phyloP scores from a whole-genome alignment of 2,888 invertebrate species.

The Spicauda simplicius region DNA sequence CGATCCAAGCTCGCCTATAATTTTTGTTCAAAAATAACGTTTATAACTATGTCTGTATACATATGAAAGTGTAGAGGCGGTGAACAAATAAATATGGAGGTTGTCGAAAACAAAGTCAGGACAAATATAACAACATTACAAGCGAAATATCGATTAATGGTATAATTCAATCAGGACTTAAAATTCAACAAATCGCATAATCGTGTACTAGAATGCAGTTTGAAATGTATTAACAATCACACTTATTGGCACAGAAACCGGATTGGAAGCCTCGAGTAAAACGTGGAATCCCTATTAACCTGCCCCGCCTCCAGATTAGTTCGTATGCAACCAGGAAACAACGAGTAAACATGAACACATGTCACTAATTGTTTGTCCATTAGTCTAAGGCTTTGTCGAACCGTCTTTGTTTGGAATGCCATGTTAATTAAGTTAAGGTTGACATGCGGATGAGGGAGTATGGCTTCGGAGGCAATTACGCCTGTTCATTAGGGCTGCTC shows the following conservation, averaged over 20 bases:
- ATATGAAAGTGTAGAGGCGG: no score
- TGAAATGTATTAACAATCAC: slow-evolving; percentile 7
- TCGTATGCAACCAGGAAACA: slow-evolving; percentile 35
- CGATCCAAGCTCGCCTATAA: no score
- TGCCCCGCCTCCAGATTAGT: slow-evolving; percentile 29
- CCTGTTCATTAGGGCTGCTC: slow-evolving; percentile 30
- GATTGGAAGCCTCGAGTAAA: slow-evolving; percentile 22
- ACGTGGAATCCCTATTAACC: slow-evolving; percentile 27
- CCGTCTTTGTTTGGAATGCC: slow-evolving; percentile 34
- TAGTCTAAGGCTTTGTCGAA: slow-evolving; percentile 29
- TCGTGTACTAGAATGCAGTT: neutral
- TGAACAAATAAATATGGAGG: no score
- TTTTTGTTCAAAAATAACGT: no score
- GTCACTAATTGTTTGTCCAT: slow-evolving; percentile 36
- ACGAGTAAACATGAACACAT: slow-evolving; percentile 30
- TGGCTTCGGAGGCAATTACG: slow-evolving; percentile 29
- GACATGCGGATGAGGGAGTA: slow-evolving; percentile 31
- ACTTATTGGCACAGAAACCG: slow-evolving; percentile 18
- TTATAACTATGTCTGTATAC: no score
- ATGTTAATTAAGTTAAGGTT: slow-evolving; percentile 34
- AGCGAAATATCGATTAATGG: no score
- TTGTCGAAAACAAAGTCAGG: no score
- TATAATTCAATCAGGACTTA: neutral
- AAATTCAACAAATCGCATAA: neutral
- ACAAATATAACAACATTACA: neutral